A percentile compares a stretch with the other conserved stretches of the same genome.
phyloP scores from a whole-genome alignment of 2,888 invertebrate species.

The Oligia strigilis region DNA sequence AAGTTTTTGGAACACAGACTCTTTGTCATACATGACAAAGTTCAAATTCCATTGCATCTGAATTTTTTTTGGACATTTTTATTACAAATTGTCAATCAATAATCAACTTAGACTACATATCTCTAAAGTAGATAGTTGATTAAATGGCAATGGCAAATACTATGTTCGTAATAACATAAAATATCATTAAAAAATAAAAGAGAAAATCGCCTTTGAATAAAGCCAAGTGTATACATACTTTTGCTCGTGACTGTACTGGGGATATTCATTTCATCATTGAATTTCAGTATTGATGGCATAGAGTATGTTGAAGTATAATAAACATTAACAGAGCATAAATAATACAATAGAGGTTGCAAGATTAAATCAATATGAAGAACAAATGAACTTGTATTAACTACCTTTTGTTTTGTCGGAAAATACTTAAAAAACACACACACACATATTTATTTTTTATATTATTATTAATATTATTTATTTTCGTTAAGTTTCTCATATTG shows the following conservation, averaged over 20 bases:
- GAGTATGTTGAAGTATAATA: not conserved
- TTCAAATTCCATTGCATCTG: not conserved
- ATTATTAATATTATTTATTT: too few species aligned
- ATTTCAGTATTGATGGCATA: not conserved
- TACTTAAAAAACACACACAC: not conserved
- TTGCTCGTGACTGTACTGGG: too few species aligned
- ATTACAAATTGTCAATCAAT: not conserved
- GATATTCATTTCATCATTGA: not conserved
- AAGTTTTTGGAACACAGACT: not conserved
- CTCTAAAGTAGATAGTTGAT: not conserved
- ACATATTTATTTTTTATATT: too few species aligned
- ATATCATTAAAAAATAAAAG: too few species aligned
- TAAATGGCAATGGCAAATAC: too few species aligned
- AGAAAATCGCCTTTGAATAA: too few species aligned
- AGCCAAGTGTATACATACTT: too few species aligned
- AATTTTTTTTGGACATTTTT: not conserved
- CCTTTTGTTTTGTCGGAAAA: not conserved
- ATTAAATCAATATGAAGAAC: constrained; percentile 3
- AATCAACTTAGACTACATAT: too few species aligned
- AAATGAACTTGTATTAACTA: not conserved
- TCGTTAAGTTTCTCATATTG: too few species aligned
- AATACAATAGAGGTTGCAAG: not conserved
- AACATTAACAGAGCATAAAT: not conserved
- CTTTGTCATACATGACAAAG: not conserved
- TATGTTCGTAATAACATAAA: too few species aligned